Conservation (phyloP, 2,113 vertebrate species). For the Scophthalmus maximus region DNA sequence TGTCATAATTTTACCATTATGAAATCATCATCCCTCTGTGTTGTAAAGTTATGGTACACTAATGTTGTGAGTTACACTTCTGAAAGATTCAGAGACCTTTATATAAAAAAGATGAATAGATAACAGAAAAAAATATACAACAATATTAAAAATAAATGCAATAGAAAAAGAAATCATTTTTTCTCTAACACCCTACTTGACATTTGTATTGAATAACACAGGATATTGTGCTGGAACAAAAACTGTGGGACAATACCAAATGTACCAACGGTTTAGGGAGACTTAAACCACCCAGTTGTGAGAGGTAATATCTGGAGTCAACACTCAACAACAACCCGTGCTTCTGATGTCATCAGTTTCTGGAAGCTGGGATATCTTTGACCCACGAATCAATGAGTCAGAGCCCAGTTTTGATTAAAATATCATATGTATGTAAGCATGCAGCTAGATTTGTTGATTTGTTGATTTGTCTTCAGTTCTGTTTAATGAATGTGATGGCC, state of each 20-base stretch:
- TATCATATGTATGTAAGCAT: no score
- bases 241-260: neutral
- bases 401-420: neutral
- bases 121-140: neutral
- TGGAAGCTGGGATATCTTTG: constrained; percentile 14
- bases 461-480: no score
- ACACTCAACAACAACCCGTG: neutral
- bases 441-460: no score
- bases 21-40: neutral
- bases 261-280: neutral
- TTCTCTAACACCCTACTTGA: no score
- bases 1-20: neutral
- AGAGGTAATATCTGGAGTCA: constrained; percentile 1
- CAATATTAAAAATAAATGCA: neutral
- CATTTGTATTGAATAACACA: no score
- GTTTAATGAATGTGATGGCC: no score
- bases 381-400: constrained; percentile 17
- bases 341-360: neutral
- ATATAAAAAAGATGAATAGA: neutral
- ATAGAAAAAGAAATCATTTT: no score
- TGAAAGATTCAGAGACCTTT: no score
- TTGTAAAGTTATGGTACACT: neutral
- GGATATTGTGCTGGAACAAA: neutral
- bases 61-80: no score
- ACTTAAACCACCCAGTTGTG: neutral